Base-by-base conservation (phyloP, 37 sponge, comb jelly and placozoan genomes). In the Theonella swinhoei region DNA sequence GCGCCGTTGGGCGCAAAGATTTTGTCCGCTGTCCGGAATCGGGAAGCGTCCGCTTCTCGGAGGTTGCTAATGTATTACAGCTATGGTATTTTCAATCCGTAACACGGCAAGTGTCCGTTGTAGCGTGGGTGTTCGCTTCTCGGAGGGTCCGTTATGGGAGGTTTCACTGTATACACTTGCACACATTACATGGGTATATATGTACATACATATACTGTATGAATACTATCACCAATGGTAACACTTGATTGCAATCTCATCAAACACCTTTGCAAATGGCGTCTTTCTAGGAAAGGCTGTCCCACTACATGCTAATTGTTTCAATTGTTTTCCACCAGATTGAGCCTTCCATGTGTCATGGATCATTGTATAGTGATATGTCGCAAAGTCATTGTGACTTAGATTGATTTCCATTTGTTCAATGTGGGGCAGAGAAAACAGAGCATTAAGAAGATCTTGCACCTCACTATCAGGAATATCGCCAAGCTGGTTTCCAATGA, bases 171-270 rank as follows among this genome's bases (percentile, higher is more conserved):
- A n/a, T n/a, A n/a, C n/a, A n/a, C n/a, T n/a, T n/a, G n/a, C n/a
- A n/a, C n/a, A n/a, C n/a, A n/a, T n/a, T n/a, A n/a, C n/a, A n/a
- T n/a, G n/a, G n/a, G n/a, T n/a, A n/a, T n/a, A n/a, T n/a, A n/a
- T n/a, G n/a, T n/a, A n/a, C n/a, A n/a, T n/a, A n/a, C n/a, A n/a
- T n/a, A n/a, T n/a, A n/a, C n/a, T n/a, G n/a, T n/a, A n/a, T n/a
- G n/a, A n/a, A n/a, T n/a, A n/a, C n/a, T n/a, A n/a, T 63, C 26
- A 63, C 64, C 64, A 63, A 5, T 63, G 64, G 64, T 63, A 63
- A 63, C 64, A 63, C 8, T 63, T 63, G 8, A 63, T 28, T 28
- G 64, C 64, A n/a, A 63, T 63, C 26, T 63, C 64, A 63, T 63
- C 64, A 63, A 63, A 3, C 26, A 28, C 26, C 1, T 63, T 5